Conservation (phyloP, 1,140 invertebrate species). For the Tetraneura akinire region DNA sequence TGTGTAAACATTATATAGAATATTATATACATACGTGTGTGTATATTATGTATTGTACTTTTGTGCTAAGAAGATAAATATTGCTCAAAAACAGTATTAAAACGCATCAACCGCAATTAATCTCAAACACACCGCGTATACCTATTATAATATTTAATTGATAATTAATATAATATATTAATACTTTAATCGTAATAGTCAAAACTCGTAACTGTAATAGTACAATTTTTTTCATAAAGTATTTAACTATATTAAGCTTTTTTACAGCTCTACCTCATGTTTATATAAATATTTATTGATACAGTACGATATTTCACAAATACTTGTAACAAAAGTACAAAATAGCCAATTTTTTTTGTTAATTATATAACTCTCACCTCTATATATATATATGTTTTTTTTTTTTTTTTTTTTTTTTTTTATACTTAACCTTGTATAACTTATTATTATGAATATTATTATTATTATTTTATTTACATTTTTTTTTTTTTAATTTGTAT, state of each 20-base stretch:
- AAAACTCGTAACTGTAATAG: conserved; percentile 49
- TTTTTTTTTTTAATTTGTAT: conserved; percentile 38
- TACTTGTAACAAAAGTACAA: conserved; percentile 51
- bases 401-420: too few species aligned
- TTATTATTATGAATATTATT: conserved; percentile 10
- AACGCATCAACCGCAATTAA: conserved; percentile 33
- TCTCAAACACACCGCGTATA: conserved; percentile 43
- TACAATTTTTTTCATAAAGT: conserved; percentile 48
- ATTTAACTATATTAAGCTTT: conserved; percentile 43
- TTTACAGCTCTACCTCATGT: conserved; percentile 51
- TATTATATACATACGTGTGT: conserved; percentile 20
- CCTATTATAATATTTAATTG: conserved; percentile 33
- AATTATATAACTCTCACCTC: conserved; percentile 45
- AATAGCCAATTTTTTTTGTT: conserved; percentile 52
- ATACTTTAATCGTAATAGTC: conserved; percentile 39
- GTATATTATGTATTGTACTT: conserved; percentile 33
- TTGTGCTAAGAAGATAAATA: conserved; percentile 46
- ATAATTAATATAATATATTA: conserved; percentile 6
- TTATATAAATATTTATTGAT: conserved; percentile 29
- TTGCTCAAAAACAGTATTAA: conserved; percentile 51
- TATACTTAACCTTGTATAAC: conserved; percentile 45
- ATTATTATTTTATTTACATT: too few species aligned
- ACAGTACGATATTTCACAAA: conserved; percentile 50
- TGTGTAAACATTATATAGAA: not conserved
- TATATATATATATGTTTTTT: too few species aligned